Evolutionary conservation across 1,140 invertebrate genomes (phyloP), one percentile per base, ranked within the genome.

Genomic region (Aphis craccivora): DNA sequence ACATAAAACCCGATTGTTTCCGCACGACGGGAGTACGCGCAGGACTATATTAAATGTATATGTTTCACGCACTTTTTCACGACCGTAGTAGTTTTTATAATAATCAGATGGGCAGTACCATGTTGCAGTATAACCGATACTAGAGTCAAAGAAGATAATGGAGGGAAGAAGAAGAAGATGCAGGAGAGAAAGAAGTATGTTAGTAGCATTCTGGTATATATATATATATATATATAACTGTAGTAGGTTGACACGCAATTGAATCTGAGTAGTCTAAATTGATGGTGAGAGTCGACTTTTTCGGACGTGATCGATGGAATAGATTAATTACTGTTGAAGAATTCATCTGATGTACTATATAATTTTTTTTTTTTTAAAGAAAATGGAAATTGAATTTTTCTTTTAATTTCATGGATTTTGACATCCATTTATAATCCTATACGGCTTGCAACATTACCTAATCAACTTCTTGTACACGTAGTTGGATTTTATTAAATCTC

Each of bases 1-100:
- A 25, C 91, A 92, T 92, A 92, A 92, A 83, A 92, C 35, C 45
- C 91, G 91, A 92, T 83, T 92, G 91, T 92, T 92, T 92, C 76
- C 45, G n/a, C 91, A 92, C 45, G 67, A 40, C 35, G 11, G 45
- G 40, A 90, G 60, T 76, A n/a, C n/a, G 60, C 60, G 60, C 14
- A n/a, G 60, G 30, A 76, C 60, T n/a, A 76, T 76, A n/a, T 76
- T 76, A 76, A 76, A 35, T 76, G 60, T 76, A 18, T 76, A 76
- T 6, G 60, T n/a, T n/a, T 76, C 18, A 14, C 9, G 40, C 43
- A 88, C n/a, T 86, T 45, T 45, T 86, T 84, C 83, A 25, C 23
- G 40, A 37, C 25, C n/a, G 30, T 90, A 22, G n/a, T 90, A 35
- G 48, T 90, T 90, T 90, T 90, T 90, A 40, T 90, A 90, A 76